These are phyloP conservation scores for Dicaeum eximium DNA, from an alignment of 2,113 vertebrate genomes.

Conservation along the genomic window DNA sequence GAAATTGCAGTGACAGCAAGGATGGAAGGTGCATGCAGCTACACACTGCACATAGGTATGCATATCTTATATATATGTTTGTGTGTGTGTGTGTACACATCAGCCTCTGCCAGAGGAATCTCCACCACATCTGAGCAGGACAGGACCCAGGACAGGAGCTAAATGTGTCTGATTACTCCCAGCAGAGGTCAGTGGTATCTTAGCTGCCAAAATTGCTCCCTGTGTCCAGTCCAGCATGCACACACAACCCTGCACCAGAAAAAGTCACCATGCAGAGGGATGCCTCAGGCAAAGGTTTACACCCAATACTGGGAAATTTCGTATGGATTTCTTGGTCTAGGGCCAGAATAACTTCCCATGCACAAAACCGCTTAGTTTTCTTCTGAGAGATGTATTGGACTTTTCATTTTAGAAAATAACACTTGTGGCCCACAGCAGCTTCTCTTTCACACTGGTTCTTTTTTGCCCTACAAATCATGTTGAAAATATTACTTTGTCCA, in stretches of 20 bases:
- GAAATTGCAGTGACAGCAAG: neutral
- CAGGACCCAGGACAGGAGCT: neutral
- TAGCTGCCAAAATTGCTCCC: neutral
- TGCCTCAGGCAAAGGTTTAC: neutral
- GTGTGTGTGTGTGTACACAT: too few relatives aligned
- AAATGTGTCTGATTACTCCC: neutral
- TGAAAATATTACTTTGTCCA: neutral
- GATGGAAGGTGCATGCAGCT: neutral
- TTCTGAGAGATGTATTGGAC: neutral
- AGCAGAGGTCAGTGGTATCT: slow-evolving; percentile 36
- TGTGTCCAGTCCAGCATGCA: accelerated
- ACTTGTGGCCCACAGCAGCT: neutral
- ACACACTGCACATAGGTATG: neutral
- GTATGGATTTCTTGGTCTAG: neutral
- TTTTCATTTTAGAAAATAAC: neutral
- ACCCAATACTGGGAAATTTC: neutral
- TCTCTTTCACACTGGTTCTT: neutral
- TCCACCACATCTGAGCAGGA: neutral
- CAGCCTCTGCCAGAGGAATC: neutral
- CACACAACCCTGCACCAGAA: accelerated
- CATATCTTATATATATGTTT: accelerated
- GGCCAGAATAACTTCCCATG: neutral
- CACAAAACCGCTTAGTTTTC: neutral
- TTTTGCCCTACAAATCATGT: neutral
- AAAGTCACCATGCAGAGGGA: accelerated